Evolutionary conservation across 2,113 vertebrate genomes (phyloP), one percentile per base, ranked within the genome.

Genomic region (Myocastor coypus): DNA sequence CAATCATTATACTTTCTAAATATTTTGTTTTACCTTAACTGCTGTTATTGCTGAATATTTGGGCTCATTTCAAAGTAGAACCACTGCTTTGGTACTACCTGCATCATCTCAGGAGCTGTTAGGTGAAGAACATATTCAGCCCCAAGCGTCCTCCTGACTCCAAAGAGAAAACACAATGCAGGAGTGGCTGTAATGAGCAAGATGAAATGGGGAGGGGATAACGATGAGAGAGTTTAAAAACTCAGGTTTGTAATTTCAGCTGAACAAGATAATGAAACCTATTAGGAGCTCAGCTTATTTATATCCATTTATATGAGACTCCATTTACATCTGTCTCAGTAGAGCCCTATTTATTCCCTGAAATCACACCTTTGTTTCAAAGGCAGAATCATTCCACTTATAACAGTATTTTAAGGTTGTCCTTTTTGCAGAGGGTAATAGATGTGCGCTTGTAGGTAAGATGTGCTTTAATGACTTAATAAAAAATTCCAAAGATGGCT

Each of bases 321-420:
- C 82, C 68, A 46, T 96, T 94, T 95, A 73, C 86, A 89, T 13
- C 81, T 89, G 26, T 85, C 89, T 97, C 94, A 87, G 50, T 50
- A 77, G 78, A 78, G 55, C 66, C 50, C 55, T 68, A 77, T 57
- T 87, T 92, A 86, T 81, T 96, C 87, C 86, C 87, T 66, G 63
- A 95, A 97, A 94, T 96, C 71, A 59, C 50, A 92, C 61, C 61
- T 91, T 91, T 96, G 81, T 97, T 96, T 97, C 93, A 57, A 89
- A 97, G 84, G 73, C 46, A 61, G 61, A 89, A 85, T 92, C 77
- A 89, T 90, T 96, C 46, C 24, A 52, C 9, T 46, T 82, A 28
- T 28, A 71, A 73, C 37, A 34, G 69, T 69, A 57, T 87, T 82
- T 92, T 94, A 83, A 91, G 73, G 84, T 40, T 90, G 40, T 40